phyloP scores from a whole-genome alignment of 2,888 invertebrate genomes.

The Drosophila percnosoma region DNA sequence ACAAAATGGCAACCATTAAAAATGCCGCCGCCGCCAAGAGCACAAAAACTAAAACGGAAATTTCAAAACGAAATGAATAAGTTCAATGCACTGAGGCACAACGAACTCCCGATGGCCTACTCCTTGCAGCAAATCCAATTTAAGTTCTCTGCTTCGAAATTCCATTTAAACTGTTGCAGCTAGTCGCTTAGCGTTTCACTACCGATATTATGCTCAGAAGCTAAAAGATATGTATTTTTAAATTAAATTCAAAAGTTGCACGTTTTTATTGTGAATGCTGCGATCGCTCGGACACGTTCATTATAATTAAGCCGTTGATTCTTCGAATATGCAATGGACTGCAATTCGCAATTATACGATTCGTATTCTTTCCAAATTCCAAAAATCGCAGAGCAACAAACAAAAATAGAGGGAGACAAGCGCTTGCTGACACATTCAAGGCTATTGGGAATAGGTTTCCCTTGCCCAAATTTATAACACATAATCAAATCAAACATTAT shows the following conservation, averaged over 20 bases:
- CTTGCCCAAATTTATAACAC: background rate
- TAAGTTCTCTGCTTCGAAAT: background rate
- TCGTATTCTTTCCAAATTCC: background rate
- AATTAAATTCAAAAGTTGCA: background rate
- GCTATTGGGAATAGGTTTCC: background rate
- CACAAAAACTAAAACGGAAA: slow-evolving; percentile 56
- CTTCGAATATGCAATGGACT: too few species aligned
- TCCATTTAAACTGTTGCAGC: slow-evolving; percentile 3
- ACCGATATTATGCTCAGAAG: background rate
- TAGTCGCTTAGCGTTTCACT: background rate
- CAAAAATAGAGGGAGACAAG: background rate
- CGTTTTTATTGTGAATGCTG: background rate
- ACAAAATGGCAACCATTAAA: slow-evolving; percentile 68
- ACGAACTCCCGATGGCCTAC: slow-evolving; percentile 47
- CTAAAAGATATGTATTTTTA: background rate
- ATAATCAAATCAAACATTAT: background rate
- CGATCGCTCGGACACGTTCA: background rate
- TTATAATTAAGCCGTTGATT: too few species aligned
- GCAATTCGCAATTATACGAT: background rate
- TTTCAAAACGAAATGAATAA: slow-evolving; percentile 47
- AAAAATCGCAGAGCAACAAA: background rate
- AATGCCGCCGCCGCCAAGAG: slow-evolving; percentile 53
- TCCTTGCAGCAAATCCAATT: slow-evolving; percentile 17
- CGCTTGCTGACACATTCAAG: background rate
- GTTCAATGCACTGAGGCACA: slow-evolving; percentile 54